Conservation (phyloP, 2,888 invertebrate genomes). For the Lithophane ornitopus region DNA sequence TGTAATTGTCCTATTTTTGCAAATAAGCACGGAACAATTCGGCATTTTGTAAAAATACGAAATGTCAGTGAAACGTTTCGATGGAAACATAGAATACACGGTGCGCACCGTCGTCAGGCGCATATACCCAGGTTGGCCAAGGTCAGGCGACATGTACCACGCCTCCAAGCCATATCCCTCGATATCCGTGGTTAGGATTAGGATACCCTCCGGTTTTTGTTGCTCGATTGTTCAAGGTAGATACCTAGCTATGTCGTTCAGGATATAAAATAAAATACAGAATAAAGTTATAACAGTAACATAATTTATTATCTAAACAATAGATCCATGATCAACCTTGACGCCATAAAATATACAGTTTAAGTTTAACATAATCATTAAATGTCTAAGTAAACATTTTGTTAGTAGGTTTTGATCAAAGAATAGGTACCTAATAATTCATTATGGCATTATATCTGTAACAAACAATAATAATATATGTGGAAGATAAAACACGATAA, state of each 20-base stretch:
- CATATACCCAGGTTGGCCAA: too few relatives aligned
- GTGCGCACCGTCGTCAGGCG: too few relatives aligned
- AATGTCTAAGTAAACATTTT: neutral
- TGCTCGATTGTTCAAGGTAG: neutral
- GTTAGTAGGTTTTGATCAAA: constrained; percentile 1
- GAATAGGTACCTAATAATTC: neutral
- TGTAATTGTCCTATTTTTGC: too few relatives aligned
- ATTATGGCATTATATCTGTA: neutral
- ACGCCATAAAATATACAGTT: neutral
- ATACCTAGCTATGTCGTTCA: neutral
- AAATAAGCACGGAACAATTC: too few relatives aligned
- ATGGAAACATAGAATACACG: too few relatives aligned
- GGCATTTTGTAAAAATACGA: too few relatives aligned
- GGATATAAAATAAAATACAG: neutral
- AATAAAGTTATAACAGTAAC: constrained; percentile 15
- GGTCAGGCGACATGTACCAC: too few relatives aligned
- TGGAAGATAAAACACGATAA: neutral
- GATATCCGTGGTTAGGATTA: too few relatives aligned
- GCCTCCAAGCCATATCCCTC: too few relatives aligned
- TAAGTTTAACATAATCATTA: neutral
- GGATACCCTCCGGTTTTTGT: neutral
- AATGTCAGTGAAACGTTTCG: too few relatives aligned
- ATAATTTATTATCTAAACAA: constrained; percentile 15
- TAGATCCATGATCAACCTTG: neutral
- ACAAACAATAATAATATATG: too few relatives aligned